These are phyloP conservation scores for Myripristis murdjan DNA, from an alignment of 2,797 vertebrate genomes.

Conservation along the genomic window DNA sequence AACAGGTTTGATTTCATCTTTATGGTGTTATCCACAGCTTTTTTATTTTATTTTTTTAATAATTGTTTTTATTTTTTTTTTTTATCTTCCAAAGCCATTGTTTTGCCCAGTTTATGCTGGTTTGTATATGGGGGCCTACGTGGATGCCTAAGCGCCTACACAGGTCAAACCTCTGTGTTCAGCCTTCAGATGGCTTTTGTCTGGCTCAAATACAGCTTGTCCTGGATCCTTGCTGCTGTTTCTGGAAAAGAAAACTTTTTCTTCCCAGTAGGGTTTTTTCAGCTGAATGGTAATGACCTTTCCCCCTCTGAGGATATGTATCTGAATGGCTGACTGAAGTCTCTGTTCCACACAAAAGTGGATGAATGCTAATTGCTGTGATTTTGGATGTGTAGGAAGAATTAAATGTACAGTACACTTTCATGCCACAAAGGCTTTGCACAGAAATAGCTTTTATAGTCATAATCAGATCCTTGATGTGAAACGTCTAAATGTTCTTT, in stretches of 20 bases:
- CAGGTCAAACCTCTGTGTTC: constrained; percentile 69
- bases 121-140: constrained; percentile 46
- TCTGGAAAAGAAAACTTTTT: constrained; percentile 44
- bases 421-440: background rate
- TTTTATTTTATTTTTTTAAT: constrained; percentile 27
- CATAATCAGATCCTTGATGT: background rate
- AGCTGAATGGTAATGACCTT: constrained; percentile 56
- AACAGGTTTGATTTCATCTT: background rate
- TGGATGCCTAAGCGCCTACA: constrained; percentile 74
- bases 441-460: background rate
- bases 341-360: background rate
- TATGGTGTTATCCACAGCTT: constrained; percentile 28
- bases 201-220: constrained; percentile 66
- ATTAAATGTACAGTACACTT: background rate
- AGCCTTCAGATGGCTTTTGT: constrained; percentile 71
- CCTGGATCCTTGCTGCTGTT: constrained; percentile 54
- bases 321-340: constrained; percentile 20
- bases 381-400: fast-evolving
- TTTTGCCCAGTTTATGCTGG: constrained; percentile 38
- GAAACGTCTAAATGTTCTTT: background rate
- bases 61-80: too few species aligned
- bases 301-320: constrained; percentile 16
- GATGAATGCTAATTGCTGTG: background rate
- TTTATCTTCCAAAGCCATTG: constrained; percentile 37
- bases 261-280: constrained; percentile 31